Base-by-base conservation (phyloP, 92 coral and sea anemone species). In the Epizoanthus rinbou region DNA sequence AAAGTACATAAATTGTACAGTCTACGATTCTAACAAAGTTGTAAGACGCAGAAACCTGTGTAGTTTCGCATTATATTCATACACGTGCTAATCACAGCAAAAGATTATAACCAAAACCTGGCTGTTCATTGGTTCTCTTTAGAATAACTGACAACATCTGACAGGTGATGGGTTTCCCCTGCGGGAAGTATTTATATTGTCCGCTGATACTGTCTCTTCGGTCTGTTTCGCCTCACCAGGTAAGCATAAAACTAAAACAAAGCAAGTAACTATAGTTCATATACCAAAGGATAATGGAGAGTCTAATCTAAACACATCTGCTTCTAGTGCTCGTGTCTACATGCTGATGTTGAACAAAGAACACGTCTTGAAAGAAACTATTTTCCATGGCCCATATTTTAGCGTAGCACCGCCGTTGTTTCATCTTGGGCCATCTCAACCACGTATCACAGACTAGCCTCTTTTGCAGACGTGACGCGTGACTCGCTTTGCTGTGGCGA, bases 141-240 rank as follows among this genome's bases (percentile, higher is more conserved):
- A 15, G 67, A 57, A 43, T 78, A 57, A 78, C 16, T 60, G 82
- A 78, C 82, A 78, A 69, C 5, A 6, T 15, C 8, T 19, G 16
- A 57, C 58, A 58, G 69, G 59, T 78, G 82, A 75, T 57, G 82
- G 82, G 71, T 78, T 78, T 78, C 82, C 82, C 82, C 82, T 43
- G 37, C 59, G 71, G 54, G 50, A 70, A 70, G 47, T 18, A 33
- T 35, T 58, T 11, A 25, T 37, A 3, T 1, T 11, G 69, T 17
- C 54, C 54, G 14, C 54, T 50, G 54, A 50, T 50, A 22, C 22
- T 15, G 4, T 35, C 39, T 28, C 39, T 67, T 28, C 18, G 8
- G 73, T 67, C 21, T 33, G 50, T 67, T 67, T 33, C 73, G 18
- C 73, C 70, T 8, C 72, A 25, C 45, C 73, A 67, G 23, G 73